phyloP scores from a whole-genome alignment of 2,797 vertebrate genomes.

The Heliangelus exortis region DNA sequence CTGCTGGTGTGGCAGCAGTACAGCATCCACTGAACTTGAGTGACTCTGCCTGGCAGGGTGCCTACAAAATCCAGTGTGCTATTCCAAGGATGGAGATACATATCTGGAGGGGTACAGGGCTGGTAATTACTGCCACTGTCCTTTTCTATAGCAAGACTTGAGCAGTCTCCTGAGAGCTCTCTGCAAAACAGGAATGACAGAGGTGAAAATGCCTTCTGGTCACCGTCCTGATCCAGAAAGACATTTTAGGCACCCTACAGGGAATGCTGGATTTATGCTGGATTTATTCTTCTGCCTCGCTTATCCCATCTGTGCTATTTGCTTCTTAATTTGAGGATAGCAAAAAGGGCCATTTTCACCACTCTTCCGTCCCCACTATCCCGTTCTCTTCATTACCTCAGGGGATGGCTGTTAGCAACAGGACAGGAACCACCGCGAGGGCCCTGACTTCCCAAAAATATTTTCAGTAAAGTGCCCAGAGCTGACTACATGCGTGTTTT shows the following conservation, averaged over 20 bases:
- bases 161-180: not conserved
- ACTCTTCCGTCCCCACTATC: not conserved
- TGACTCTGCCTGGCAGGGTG: not conserved
- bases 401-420: not conserved
- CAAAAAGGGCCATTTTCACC: not conserved
- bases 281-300: constrained; percentile 29
- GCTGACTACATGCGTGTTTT: not conserved
- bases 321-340: constrained; percentile 20
- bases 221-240: not conserved
- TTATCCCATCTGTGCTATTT: not conserved
- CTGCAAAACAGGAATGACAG: not conserved
- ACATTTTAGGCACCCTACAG: not conserved
- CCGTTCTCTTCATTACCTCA: not conserved
- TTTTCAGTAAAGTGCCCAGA: not conserved
- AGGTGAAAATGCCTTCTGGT: not conserved
- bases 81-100: not conserved
- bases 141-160: not conserved
- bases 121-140: not conserved
- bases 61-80: not conserved
- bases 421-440: not conserved
- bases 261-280: not conserved
- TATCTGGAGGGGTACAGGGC: not conserved
- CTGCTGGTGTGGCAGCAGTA: fast-evolving
- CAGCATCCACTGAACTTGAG: too few species aligned
- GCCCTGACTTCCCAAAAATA: not conserved